These are phyloP conservation scores for Drosophila gaucha DNA, from an alignment of 2,888 invertebrate genomes.

Conservation along the genomic window DNA sequence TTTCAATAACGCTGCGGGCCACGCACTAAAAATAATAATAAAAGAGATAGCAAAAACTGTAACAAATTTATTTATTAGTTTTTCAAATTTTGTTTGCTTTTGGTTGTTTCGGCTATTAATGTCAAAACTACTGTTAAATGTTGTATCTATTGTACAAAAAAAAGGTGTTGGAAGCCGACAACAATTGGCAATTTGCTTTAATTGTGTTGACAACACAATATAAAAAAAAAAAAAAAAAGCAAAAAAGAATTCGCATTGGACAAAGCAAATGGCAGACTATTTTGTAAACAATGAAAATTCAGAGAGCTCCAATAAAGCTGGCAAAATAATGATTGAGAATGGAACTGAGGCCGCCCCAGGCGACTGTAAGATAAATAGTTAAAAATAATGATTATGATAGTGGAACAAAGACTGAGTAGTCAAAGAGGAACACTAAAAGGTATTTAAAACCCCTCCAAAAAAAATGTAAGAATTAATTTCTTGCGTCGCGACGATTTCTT, in stretches of 20 bases:
- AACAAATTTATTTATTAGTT: slow-evolving; percentile 58
- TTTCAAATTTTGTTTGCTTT: slow-evolving; percentile 25
- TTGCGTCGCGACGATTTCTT: slow-evolving; percentile 2
- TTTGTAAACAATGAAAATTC: slow-evolving; percentile 28
- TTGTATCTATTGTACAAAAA: no score
- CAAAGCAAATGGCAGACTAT: slow-evolving; percentile 28
- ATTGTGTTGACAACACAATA: slow-evolving; percentile 58
- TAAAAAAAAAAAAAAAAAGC: not conserved
- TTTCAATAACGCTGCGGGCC: slow-evolving; percentile 33
- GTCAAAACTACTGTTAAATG: no score
- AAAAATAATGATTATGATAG: slow-evolving; percentile 7
- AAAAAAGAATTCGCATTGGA: slow-evolving; percentile 15
- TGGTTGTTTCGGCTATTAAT: no score
- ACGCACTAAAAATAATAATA: slow-evolving; percentile 35
- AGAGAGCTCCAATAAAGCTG: slow-evolving; percentile 13
- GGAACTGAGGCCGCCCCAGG: slow-evolving; percentile 5
- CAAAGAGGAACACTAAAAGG: slow-evolving; percentile 3
- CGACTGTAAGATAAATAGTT: slow-evolving; percentile 5
- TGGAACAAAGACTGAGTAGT: slow-evolving; percentile 2
- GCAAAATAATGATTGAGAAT: slow-evolving; percentile 21
- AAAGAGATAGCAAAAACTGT: slow-evolving; percentile 43
- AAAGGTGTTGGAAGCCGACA: slow-evolving; percentile 32
- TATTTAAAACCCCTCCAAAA: slow-evolving; percentile 4
- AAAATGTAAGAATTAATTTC: slow-evolving; percentile 8
- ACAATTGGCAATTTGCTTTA: slow-evolving; percentile 73